Base-by-base conservation (phyloP, 1,140 invertebrate genomes). In the Rhagoletis zephyria region DNA sequence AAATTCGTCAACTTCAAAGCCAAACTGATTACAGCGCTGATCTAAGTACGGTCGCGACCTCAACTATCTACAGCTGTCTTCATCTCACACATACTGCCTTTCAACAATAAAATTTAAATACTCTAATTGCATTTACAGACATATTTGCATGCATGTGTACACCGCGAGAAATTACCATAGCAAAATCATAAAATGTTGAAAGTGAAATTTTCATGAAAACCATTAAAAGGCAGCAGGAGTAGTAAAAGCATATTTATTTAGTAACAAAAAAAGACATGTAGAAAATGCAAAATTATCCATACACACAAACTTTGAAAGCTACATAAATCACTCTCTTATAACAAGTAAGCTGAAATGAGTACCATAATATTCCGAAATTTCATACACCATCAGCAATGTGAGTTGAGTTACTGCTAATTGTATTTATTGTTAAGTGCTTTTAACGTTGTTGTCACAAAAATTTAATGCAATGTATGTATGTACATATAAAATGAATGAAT, bases 1-100 rank as follows among this genome's bases (percentile, higher is more conserved):
- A 95, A 96, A 93, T 96, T 97, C 94, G 96, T 97, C 90, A 97
- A 97, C 95, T 97, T 97, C 95, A 97, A 97, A 94, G 97, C 97
- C 90, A 95, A 96, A 95, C 94, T 97, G 89, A 96, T 97, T 93
- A 97, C 96, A 91, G 96, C 96, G 87, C 95, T 97, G 93, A 97
- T 97, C 93, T 97, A 97, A 95, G 89, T 19, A 3, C 59, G 51
- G 59, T 16, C 59, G n/a, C 3, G 1, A 51, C 48, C 1, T 14
- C 48, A 51, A 14, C 61, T 19, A 19, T 16, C 19, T 16, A 6
- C 63, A 51, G 85, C 85, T 64, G 61, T 56, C 64, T 48, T 51
- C 48, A 64, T 70, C 63, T 51, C 64, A 87, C 64, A 87, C 48
- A 56, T 48, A 59, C 48, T 56, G 45, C 74, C 48, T 19, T 51